Percentiles rank a stretch among this genome's conserved stretches.
phyloP scores from a whole-genome alignment of 2,797 vertebrate genomes.

The Alouatta caraya region DNA sequence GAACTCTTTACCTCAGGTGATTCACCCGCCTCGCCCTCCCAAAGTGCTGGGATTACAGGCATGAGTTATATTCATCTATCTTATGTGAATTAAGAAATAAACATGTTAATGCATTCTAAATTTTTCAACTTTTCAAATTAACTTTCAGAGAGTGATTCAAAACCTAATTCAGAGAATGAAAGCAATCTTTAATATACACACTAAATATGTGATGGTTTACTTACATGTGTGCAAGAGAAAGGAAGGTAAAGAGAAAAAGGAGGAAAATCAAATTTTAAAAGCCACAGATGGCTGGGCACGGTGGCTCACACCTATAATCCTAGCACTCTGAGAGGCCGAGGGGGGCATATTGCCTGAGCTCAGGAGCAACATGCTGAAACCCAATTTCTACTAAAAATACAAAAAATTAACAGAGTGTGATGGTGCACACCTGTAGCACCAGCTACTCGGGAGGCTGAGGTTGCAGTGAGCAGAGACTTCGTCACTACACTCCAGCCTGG shows the following conservation, averaged over 20 bases:
- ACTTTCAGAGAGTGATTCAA: conserved; percentile 14
- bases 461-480: too few species aligned
- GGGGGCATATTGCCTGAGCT: too few species aligned
- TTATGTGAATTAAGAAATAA: neutral
- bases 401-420: too few species aligned
- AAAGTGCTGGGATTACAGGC: neutral
- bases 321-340: too few species aligned
- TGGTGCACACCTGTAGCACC: too few species aligned
- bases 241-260: neutral
- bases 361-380: too few species aligned
- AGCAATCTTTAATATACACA: neutral
- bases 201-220: neutral
- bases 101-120: neutral
- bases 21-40: neutral
- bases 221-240: neutral
- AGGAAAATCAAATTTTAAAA: neutral
- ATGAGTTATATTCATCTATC: neutral
- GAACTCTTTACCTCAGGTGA: neutral
- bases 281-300: neutral
- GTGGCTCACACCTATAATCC: too few species aligned
- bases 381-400: too few species aligned
- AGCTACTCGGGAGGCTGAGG: too few species aligned
- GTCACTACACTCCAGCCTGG: too few species aligned
- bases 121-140: conserved; percentile 37
- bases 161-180: conserved; percentile 35